Percentiles rank a stretch among this genome's conserved stretches.
Evolutionary conservation across 2,113 vertebrate species (phyloP).

Genomic region (Isurus oxyrinchus): DNA sequence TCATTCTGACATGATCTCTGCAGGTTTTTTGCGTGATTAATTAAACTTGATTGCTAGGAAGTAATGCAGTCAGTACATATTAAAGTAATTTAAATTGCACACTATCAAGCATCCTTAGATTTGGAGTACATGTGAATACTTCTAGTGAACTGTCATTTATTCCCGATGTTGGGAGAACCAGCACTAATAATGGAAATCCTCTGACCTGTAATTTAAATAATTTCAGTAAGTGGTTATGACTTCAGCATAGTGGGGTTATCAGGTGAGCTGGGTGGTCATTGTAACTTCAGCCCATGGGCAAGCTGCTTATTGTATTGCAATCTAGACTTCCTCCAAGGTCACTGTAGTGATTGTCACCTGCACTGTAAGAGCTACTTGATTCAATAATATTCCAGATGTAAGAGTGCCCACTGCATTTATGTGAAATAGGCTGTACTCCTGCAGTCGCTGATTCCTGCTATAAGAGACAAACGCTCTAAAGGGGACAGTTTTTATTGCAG

Average conservation of each 20-base stretch:
- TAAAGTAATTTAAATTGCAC: slow-evolving; percentile 7
- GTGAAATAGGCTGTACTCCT: too few species aligned
- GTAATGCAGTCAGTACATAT: slow-evolving; percentile 22
- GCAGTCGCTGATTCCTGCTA: too few species aligned
- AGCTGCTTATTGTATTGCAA: not conserved
- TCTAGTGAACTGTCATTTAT: not conserved
- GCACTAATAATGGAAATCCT: not conserved
- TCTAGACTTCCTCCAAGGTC: not conserved
- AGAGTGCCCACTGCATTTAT: too few species aligned
- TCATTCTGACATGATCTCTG: not conserved
- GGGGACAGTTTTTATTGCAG: too few species aligned
- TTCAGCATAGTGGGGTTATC: not conserved
- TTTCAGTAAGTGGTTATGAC: not conserved
- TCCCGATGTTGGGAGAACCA: not conserved
- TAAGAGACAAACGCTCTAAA: too few species aligned
- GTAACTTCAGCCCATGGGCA: too few species aligned
- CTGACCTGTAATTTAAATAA: not conserved
- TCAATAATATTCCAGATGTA: too few species aligned
- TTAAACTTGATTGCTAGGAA: slow-evolving; percentile 12
- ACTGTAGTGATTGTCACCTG: not conserved
- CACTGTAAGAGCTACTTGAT: not conserved
- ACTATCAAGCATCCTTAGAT: not conserved
- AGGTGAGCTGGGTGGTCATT: not conserved
- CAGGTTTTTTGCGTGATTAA: slow-evolving; percentile 23
- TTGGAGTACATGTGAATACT: not conserved